Conservation (phyloP, 2,888 invertebrate genomes). For the Tenthredo amoena region DNA sequence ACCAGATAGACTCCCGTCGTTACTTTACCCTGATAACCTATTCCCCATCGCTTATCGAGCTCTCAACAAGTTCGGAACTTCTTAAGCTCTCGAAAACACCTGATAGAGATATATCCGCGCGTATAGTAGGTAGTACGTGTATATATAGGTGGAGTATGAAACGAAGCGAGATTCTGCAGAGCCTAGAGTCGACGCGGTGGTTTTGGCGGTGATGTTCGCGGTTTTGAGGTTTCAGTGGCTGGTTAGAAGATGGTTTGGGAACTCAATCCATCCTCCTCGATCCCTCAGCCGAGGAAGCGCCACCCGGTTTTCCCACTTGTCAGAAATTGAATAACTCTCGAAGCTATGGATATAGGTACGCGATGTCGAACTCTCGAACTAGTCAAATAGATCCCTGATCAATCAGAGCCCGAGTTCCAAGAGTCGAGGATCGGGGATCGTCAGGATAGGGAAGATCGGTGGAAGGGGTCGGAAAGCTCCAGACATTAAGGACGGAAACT, state of each 20-base stretch:
- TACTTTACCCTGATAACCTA: conserved; percentile 41
- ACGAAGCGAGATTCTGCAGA: conserved; percentile 10
- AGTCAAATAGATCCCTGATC: conserved; percentile 45
- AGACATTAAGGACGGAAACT: not conserved
- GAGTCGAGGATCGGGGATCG: not conserved
- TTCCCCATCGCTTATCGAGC: conserved; percentile 51
- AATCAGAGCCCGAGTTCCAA: not conserved
- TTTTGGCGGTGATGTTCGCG: conserved; percentile 45
- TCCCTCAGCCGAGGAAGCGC: not conserved
- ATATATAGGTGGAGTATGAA: not conserved
- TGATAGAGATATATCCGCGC: not conserved
- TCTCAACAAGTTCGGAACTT: conserved; percentile 45
- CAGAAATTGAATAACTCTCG: conserved; percentile 31
- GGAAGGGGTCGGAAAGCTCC: not conserved
- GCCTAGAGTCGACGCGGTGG: conserved; percentile 31
- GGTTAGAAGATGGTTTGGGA: conserved; percentile 17
- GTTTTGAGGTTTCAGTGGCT: conserved; percentile 41
- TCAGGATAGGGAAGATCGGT: no score
- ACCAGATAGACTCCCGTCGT: conserved; percentile 24
- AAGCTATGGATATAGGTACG: conserved; percentile 12
- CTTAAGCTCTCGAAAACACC: conserved; percentile 46
- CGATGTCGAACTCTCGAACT: conserved; percentile 35
- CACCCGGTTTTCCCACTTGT: not conserved
- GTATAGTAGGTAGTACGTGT: not conserved
- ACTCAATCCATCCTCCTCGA: conserved; percentile 6